phyloP scores from a whole-genome alignment of 2,888 invertebrate species.

The Tryphoninae sp. region DNA sequence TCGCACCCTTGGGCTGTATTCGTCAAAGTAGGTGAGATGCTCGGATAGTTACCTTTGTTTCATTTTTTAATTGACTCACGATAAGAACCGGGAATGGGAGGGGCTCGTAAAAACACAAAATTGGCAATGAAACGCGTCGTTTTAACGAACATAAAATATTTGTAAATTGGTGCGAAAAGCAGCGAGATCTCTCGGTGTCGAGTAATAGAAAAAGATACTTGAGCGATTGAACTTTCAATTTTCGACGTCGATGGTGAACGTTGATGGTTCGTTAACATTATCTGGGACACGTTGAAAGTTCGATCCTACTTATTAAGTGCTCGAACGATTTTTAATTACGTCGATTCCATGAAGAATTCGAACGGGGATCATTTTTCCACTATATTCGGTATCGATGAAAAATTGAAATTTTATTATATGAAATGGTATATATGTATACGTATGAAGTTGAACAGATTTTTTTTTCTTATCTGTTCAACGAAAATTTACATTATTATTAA shows the following conservation, averaged over 20 bases:
- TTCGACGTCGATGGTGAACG: conserved; percentile 13
- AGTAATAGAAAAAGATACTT: not conserved
- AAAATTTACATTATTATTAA: conserved; percentile 1
- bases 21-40: conserved; percentile 27
- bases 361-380: conserved; percentile 39
- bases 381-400: conserved; percentile 37
- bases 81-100: not conserved
- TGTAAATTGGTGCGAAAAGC: not conserved
- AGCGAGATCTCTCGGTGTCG: not conserved
- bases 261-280: no score
- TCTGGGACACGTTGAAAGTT: no score
- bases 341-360: conserved; percentile 1
- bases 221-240: not conserved
- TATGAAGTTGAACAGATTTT: conserved; percentile 10
- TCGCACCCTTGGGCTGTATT: conserved; percentile 20
- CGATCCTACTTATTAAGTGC: not conserved
- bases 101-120: not conserved
- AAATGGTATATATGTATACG: conserved; percentile 28
- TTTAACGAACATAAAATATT: not conserved
- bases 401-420: conserved; percentile 39
- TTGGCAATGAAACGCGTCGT: not conserved
- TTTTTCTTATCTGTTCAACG: conserved; percentile 6
- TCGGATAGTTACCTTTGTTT: conserved; percentile 8
- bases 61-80: no score
- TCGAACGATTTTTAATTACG: not conserved